These are phyloP conservation scores for Zeus faber DNA, from an alignment of 2,113 vertebrate species.

Conservation along the genomic window DNA sequence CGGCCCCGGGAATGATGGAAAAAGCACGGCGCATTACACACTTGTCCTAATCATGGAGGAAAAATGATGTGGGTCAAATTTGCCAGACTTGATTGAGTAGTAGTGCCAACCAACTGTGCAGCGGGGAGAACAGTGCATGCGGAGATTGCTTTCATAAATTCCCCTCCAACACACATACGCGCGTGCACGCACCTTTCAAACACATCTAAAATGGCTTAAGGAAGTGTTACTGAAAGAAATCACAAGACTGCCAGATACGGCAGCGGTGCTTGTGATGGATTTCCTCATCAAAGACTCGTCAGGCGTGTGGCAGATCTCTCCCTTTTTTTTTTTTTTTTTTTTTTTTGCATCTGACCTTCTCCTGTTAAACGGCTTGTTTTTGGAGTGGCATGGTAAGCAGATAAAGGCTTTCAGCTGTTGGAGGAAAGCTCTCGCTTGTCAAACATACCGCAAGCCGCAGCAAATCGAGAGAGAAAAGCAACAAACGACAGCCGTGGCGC, in stretches of 20 bases:
- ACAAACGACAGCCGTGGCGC: constrained; percentile 22
- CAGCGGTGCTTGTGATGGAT: constrained; percentile 65
- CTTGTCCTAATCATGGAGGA: constrained; percentile 31
- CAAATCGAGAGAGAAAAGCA: too few relatives aligned
- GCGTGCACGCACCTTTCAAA: constrained; percentile 22
- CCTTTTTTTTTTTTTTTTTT: too few relatives aligned
- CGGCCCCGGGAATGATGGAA: constrained; percentile 33
- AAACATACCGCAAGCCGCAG: too few relatives aligned
- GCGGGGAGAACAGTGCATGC: constrained; percentile 31
- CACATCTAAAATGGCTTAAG: constrained; percentile 38
- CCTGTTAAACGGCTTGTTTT: constrained; percentile 68
- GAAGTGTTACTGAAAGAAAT: constrained; percentile 44
- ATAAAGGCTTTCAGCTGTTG: constrained; percentile 39
- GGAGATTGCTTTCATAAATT: constrained; percentile 57
- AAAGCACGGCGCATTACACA: constrained; percentile 29
- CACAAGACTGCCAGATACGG: constrained; percentile 45
- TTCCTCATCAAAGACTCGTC: constrained; percentile 64
- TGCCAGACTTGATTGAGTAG: constrained; percentile 55
- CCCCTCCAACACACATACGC: constrained; percentile 24
- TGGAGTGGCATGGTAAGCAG: constrained; percentile 49
- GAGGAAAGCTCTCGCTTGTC: constrained; percentile 27
- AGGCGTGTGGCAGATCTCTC: constrained; percentile 48
- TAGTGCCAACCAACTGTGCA: constrained; percentile 50
- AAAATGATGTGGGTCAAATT: constrained; percentile 48
- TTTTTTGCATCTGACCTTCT: constrained; percentile 73